A percentile compares a stretch with the other conserved stretches of the same genome.
Conservation (phyloP, 2,113 vertebrate species). For the Myiozetetes cayanensis region DNA sequence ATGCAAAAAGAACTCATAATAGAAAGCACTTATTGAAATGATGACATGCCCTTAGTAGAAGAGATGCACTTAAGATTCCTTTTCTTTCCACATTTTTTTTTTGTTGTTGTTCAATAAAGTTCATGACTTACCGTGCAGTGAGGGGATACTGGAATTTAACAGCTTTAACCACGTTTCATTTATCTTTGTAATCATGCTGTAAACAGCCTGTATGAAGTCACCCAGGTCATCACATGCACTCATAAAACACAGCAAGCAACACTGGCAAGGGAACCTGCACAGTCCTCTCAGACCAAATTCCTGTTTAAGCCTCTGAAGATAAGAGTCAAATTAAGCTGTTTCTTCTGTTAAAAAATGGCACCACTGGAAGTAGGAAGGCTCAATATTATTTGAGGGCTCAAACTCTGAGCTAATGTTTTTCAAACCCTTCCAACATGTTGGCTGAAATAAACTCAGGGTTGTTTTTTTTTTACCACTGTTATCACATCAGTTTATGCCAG, state of each 20-base stretch:
- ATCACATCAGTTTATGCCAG: not conserved
- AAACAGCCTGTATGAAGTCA: slow-evolving; percentile 12
- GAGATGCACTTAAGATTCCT: not conserved
- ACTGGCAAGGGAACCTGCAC: not conserved
- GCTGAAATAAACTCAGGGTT: not conserved
- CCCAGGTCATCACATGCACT: not conserved
- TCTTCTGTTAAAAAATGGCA: not conserved
- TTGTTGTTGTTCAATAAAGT: slow-evolving; percentile 7
- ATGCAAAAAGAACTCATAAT: not conserved
- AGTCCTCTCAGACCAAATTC: not conserved
- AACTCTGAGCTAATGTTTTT: not conserved
- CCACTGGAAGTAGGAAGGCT: not conserved
- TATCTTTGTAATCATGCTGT: slow-evolving; percentile 14
- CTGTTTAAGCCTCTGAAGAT: slow-evolving; percentile 4
- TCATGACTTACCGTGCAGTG: not conserved
- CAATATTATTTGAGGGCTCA: not conserved
- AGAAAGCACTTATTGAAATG: slow-evolving; percentile 28
- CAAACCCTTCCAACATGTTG: not conserved
- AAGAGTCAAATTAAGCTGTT: not conserved
- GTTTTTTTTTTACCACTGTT: not conserved
- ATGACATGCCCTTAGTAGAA: not conserved
- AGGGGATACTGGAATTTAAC: not conserved
- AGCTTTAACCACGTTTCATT: not conserved
- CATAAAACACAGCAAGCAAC: no score
- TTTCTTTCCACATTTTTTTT: not conserved